phyloP scores from a whole-genome alignment of 2,113 vertebrate species.

The Glaucomys volans region DNA sequence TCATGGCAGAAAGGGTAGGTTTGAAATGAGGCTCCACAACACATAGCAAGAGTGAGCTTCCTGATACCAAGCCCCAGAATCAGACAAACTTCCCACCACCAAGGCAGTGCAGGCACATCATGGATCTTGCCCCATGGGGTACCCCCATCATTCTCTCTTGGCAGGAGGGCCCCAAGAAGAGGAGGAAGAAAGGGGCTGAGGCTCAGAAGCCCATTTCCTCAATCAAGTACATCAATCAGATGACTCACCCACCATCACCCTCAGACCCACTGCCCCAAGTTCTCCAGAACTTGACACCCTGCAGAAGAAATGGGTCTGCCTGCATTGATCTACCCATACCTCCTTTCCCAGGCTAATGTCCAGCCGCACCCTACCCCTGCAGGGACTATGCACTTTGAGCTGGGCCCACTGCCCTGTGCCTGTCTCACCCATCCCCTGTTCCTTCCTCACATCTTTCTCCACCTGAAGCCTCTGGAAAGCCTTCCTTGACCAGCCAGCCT shows the following conservation, averaged over 20 bases:
- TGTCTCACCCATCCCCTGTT: not conserved
- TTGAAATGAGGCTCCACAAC: not conserved
- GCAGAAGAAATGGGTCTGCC: not conserved
- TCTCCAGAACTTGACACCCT: not conserved
- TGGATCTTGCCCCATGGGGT: not conserved
- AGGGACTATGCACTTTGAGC: not conserved
- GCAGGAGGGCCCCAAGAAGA: not conserved
- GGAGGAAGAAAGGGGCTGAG: not conserved
- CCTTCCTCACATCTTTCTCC: not conserved
- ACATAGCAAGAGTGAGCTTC: not conserved
- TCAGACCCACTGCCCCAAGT: not conserved
- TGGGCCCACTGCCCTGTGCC: accelerated
- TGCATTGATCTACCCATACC: too few relatives aligned
- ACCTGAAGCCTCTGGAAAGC: not conserved
- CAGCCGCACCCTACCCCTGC: not conserved
- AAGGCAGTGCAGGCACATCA: not conserved
- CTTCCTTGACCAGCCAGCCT: not conserved
- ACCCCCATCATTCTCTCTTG: not conserved
- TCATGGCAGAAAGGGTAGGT: not conserved
- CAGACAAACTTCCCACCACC: not conserved
- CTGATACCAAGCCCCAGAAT: not conserved
- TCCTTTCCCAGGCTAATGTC: not conserved
- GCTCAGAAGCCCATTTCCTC: not conserved
- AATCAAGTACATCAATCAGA: not conserved
- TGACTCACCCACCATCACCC: not conserved